Evolutionary conservation across 2,113 vertebrate genomes (phyloP).

Genomic region (Nothobranchius furzeri): DNA sequence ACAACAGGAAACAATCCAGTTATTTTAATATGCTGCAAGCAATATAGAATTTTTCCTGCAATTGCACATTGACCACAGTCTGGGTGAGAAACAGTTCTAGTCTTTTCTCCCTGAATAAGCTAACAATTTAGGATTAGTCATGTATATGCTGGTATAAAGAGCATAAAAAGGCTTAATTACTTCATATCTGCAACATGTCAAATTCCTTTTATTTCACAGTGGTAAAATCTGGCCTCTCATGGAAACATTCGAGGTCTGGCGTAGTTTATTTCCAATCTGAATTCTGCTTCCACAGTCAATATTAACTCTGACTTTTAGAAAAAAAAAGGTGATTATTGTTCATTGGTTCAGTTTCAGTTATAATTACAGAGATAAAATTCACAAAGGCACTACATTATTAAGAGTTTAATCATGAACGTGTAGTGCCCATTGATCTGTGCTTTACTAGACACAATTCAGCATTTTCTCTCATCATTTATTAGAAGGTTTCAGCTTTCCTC

Average conservation of each 20-base stretch:
- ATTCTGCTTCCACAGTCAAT: not conserved
- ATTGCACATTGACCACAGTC: slow-evolving; percentile 48
- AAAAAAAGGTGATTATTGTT: not conserved
- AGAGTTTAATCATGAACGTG: not conserved
- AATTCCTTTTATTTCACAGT: not conserved
- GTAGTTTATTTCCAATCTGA: not conserved
- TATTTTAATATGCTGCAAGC: slow-evolving; percentile 43
- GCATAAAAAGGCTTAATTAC: not conserved
- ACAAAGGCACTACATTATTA: slow-evolving; percentile 8
- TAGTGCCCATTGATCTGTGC: not conserved
- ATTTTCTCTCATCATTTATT: slow-evolving; percentile 11
- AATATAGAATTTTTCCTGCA: slow-evolving; percentile 23
- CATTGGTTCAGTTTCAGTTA: not conserved
- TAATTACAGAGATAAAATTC: not conserved
- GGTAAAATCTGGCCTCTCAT: not conserved
- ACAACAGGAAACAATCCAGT: slow-evolving; percentile 48
- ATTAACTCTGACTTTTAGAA: not conserved
- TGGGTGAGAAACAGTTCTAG: slow-evolving; percentile 26
- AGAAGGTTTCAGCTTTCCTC: not conserved
- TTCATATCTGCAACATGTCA: not conserved
- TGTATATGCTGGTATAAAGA: not conserved
- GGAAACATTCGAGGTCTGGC: not conserved
- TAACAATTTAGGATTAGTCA: slow-evolving; percentile 1
- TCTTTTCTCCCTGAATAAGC: slow-evolving; percentile 8
- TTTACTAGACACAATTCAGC: not conserved